These are phyloP conservation scores for Ameiurus melas DNA, from an alignment of 2,113 vertebrate species.

Conservation along the genomic window DNA sequence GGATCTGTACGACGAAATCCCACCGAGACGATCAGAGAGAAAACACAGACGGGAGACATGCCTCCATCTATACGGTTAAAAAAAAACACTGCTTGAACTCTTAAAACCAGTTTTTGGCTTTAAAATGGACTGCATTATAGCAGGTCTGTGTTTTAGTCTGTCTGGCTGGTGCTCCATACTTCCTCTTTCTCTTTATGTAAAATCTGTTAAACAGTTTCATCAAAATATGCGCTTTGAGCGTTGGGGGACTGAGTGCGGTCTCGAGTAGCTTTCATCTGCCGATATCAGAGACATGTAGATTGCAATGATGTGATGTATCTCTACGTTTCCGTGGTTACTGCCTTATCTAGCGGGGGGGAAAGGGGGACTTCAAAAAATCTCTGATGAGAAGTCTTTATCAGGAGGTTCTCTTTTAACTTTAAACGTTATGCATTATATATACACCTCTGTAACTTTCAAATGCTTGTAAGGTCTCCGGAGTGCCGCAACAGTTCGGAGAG, in stretches of 20 bases:
- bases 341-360: not conserved
- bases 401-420: no score
- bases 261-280: not conserved
- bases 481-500: not conserved
- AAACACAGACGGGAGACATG: not conserved
- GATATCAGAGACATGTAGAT: conserved; percentile 34
- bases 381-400: not conserved
- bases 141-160: no score
- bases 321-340: conserved; percentile 21
- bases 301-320: conserved; percentile 18
- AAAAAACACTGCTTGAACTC: not conserved
- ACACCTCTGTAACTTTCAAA: not conserved
- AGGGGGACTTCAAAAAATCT: not conserved
- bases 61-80: not conserved
- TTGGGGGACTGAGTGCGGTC: not conserved
- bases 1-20: conserved; percentile 35
- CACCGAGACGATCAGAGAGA: conserved; percentile 16
- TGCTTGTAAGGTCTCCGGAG: not conserved
- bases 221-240: not conserved
- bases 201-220: not conserved
- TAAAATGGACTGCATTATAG: not conserved
- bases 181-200: not conserved
- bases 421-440: not conserved
- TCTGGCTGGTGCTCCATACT: no score
- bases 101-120: not conserved